These are phyloP conservation scores for Ips typographus DNA, from an alignment of 1,140 invertebrate species.

Conservation along the genomic window DNA sequence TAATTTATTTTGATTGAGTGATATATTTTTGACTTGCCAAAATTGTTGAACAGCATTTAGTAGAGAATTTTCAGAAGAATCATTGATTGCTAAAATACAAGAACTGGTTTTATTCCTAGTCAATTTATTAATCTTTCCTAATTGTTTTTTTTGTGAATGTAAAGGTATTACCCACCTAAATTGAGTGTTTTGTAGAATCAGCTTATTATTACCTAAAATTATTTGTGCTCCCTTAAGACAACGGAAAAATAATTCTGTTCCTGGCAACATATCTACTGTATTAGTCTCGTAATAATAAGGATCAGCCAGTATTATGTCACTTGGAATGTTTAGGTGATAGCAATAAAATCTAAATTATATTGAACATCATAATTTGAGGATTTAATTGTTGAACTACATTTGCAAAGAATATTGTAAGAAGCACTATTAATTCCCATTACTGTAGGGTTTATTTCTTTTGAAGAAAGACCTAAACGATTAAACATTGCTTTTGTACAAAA, in stretches of 20 bases:
- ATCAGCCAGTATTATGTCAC: slow-evolving; percentile 13
- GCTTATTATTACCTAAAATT: slow-evolving; percentile 9
- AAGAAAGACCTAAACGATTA: background rate
- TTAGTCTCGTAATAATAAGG: slow-evolving; percentile 11
- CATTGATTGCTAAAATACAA: too few species aligned
- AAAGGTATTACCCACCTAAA: slow-evolving; percentile 26
- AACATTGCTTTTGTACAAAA: slow-evolving; percentile 3
- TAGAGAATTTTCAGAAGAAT: too few species aligned
- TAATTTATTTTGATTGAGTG: too few species aligned
- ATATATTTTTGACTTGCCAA: too few species aligned
- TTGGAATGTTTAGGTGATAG: slow-evolving; percentile 6
- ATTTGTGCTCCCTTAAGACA: slow-evolving; percentile 17
- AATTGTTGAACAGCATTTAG: too few species aligned
- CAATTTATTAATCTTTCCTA: too few species aligned
- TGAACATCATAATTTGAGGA: slow-evolving; percentile 4
- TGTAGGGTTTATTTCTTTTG: slow-evolving; percentile 1
- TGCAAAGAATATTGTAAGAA: background rate
- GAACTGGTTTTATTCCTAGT: too few species aligned
- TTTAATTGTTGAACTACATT: slow-evolving; percentile 15
- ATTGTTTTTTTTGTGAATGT: too few species aligned
- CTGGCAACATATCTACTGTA: slow-evolving; percentile 22
- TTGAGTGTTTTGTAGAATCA: slow-evolving; percentile 22
- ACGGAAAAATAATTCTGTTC: slow-evolving; percentile 22
- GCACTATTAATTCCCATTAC: slow-evolving; percentile 12
- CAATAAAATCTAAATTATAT: slow-evolving; percentile 19